A percentile compares a stretch with the other conserved stretches of the same genome.
Conservation (phyloP, 2,113 vertebrate species). For the Macrotus californicus region DNA sequence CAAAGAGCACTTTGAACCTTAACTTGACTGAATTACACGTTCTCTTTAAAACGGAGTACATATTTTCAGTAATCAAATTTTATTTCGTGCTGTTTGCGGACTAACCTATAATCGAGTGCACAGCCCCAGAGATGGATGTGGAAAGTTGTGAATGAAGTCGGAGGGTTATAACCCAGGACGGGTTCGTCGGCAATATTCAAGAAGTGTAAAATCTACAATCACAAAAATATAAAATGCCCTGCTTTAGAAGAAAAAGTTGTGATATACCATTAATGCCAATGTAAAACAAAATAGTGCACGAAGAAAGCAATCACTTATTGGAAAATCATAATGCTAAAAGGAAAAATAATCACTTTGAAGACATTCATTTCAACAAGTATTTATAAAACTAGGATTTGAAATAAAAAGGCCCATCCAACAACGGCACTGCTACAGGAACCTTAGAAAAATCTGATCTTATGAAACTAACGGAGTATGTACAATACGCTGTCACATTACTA, state of each 20-base stretch:
- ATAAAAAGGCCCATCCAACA: background rate
- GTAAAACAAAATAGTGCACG: background rate
- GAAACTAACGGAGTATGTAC: background rate
- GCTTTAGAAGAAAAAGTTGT: conserved; percentile 54
- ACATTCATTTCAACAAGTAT: background rate
- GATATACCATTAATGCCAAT: conserved; percentile 11
- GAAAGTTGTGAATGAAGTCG: conserved; percentile 91
- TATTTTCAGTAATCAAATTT: background rate
- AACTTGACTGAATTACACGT: background rate
- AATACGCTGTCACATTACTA: background rate
- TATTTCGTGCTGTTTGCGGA: background rate
- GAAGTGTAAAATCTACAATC: conserved; percentile 91
- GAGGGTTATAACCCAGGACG: conserved; percentile 95
- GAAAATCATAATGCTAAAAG: background rate
- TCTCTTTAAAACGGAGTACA: background rate
- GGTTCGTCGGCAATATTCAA: conserved; percentile 97
- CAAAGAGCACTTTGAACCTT: background rate
- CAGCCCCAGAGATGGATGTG: conserved; percentile 98
- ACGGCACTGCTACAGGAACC: background rate
- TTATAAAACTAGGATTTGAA: background rate
- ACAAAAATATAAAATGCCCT: conserved; percentile 66
- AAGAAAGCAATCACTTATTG: background rate
- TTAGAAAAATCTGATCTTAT: background rate
- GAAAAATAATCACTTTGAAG: conserved; percentile 9
- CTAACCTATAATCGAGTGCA: conserved; percentile 94